Evolutionary conservation across 2,113 vertebrate species (phyloP).

Genomic region (Orientallactaga bullata): DNA sequence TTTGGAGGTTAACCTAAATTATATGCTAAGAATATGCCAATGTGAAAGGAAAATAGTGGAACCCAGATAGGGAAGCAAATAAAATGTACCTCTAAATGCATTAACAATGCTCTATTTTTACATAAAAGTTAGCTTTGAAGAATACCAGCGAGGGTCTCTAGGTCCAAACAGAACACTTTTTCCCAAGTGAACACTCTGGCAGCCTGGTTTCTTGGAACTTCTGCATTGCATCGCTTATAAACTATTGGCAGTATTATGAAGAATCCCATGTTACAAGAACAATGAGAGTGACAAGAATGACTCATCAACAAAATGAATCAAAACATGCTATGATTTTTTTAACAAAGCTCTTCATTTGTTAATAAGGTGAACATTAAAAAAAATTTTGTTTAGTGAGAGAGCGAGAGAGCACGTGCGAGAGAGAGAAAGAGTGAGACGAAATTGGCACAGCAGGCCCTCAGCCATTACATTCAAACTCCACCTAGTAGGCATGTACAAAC

Average conservation of each 20-base stretch:
- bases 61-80: not conserved
- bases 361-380: not conserved
- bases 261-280: not conserved
- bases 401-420: too few relatives aligned
- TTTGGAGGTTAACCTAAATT: conserved; percentile 39
- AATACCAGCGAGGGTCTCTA: not conserved
- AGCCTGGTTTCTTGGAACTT: not conserved
- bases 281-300: not conserved
- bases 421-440: too few relatives aligned
- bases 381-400: too few relatives aligned
- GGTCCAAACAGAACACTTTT: not conserved
- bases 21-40: not conserved
- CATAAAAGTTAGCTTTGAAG: not conserved
- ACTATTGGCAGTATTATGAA: not conserved
- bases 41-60: conserved; percentile 29
- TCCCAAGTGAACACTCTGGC: not conserved
- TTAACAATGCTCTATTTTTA: not conserved
- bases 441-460: too few relatives aligned
- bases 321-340: not conserved
- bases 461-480: too few relatives aligned
- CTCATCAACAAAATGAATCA: not conserved
- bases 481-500: too few relatives aligned
- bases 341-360: not conserved
- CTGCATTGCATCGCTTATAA: not conserved
- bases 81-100: not conserved